Base-by-base conservation (phyloP, 2,797 vertebrate species). In the Helarctos malayanus region DNA sequence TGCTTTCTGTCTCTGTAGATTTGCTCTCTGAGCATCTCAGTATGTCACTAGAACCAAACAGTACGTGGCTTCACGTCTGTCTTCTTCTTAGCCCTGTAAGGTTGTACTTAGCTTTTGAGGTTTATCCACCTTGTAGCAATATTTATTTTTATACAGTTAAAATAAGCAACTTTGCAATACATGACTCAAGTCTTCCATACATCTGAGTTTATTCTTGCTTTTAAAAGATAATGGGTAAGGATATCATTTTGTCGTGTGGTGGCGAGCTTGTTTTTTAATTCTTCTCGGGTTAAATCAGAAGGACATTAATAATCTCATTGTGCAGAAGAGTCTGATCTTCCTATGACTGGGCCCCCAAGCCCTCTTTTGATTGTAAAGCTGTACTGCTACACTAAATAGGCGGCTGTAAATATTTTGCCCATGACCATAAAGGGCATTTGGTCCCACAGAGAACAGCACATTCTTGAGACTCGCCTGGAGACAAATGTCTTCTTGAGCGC, bases 221-320 rank as follows among this genome's bases (percentile, higher is more conserved):
- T 92, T 45, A 49, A 80, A 87, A 91, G 80, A 27, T 41, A 78
- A 47, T 45, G 45, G 8, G 29, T 52, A 78, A 69, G 35, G 52
- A 47, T 82, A 25, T 27, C 38, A 61, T 49, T 94, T 75, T 79
- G 13, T 85, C 11, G 19, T 87, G 38, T 35, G 32, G 71, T 52
- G 59, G 61, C 47, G 59, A 75, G 73, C 71, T 82, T 91, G 56
- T 61, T 73, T 71, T 83, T 59, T 75, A 90, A n/a, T 91, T 87
- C 29, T 65, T 41, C 35, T 32, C 38, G 52, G 69, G 57, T 93
- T 81, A 59, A 45, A 56, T 59, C 27, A 35, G 38, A 78, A 89
- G 63, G 29, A 47, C 11, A 2, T 75, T 57, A 12, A 56, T 49
- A 38, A 57, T 79, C 15, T 57, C 27, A 65, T n/a, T 38, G 65